These are phyloP conservation scores for Podocnemis expansa DNA, from an alignment of 2,113 vertebrate species.

Conservation along the genomic window DNA sequence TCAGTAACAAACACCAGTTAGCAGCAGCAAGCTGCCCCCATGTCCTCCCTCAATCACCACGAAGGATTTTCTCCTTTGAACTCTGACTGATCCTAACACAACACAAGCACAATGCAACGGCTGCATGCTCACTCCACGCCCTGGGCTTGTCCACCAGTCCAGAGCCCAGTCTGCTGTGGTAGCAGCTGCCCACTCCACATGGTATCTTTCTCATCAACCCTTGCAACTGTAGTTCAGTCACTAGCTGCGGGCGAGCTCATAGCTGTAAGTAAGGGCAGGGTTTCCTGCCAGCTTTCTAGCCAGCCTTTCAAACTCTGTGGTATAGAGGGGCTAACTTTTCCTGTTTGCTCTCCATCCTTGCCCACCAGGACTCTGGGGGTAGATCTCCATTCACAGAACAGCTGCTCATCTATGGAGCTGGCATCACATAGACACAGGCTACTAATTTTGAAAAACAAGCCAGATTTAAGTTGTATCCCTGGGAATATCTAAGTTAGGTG, in stretches of 20 bases:
- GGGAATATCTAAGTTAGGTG: neutral
- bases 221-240: neutral
- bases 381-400: neutral
- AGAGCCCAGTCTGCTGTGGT: neutral
- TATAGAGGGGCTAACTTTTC: neutral
- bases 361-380: neutral
- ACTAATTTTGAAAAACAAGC: neutral
- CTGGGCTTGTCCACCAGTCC: neutral
- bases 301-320: neutral
- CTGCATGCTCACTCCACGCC: neutral
- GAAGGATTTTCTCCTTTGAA: neutral
- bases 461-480: neutral
- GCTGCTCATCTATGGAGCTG: neutral
- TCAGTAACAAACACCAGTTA: neutral
- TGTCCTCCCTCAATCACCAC: neutral
- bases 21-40: fast-evolving
- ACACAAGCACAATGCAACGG: neutral
- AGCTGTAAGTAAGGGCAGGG: neutral
- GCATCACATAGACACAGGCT: neutral
- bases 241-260: neutral
- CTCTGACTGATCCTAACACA: neutral
- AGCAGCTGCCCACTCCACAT: neutral
- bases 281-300: neutral
- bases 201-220: neutral
- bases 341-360: neutral